Evolutionary conservation across 2,797 vertebrate species (phyloP).

Genomic region (Platalea minor): DNA sequence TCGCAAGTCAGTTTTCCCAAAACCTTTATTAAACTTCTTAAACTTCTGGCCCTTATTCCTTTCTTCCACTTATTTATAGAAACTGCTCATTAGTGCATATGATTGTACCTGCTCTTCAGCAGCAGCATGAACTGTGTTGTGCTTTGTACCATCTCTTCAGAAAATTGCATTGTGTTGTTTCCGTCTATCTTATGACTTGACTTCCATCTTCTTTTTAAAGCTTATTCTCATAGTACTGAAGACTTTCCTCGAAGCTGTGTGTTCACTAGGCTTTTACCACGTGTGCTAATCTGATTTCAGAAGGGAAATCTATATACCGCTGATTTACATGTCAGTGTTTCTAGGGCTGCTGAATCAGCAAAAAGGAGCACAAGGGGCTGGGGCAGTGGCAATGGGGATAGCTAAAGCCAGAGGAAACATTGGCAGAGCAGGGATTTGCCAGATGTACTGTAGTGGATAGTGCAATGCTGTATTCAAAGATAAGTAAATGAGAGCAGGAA

Average conservation of each 20-base stretch:
- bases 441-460: rapidly evolving
- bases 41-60: not conserved
- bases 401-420: not conserved
- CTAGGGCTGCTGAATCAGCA: not conserved
- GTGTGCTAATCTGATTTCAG: not conserved
- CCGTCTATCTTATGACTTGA: not conserved
- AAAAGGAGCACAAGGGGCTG: not conserved
- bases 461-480: not conserved
- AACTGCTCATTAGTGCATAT: not conserved
- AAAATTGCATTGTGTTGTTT: not conserved
- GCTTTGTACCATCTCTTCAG: not conserved
- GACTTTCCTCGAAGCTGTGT: not conserved
- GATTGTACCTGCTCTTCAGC: not conserved
- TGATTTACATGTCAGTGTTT: not conserved
- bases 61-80: not conserved
- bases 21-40: not conserved
- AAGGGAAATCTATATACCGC: not conserved
- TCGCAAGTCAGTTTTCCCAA: not conserved
- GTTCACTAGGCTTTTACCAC: not conserved
- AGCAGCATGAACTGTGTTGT: not conserved
- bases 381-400: not conserved
- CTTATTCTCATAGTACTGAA: not conserved
- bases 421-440: not conserved
- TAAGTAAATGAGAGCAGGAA: not conserved
- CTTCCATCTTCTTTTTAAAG: not conserved